A percentile compares a stretch with the other conserved stretches of the same genome.
These are phyloP conservation scores for Diplolepis rosae DNA, from an alignment of 2,888 invertebrate genomes.

Conservation along the genomic window DNA sequence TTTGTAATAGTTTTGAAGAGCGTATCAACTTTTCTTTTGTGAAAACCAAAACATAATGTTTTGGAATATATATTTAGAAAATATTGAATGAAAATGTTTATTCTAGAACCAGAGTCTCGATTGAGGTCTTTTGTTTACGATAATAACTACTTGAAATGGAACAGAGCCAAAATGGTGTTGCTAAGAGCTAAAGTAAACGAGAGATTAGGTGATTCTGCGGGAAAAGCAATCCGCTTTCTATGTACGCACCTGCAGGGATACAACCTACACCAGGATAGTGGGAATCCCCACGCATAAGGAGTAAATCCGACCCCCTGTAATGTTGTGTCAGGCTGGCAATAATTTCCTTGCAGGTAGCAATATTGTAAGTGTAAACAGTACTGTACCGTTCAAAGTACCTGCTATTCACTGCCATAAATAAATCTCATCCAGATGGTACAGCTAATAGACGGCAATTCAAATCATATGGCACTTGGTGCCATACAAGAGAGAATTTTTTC, in stretches of 20 bases:
- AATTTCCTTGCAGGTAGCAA: slow-evolving; percentile 42
- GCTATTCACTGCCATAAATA: slow-evolving; percentile 53
- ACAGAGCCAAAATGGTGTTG: background rate
- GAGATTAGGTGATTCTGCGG: background rate
- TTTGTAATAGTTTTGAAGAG: no score
- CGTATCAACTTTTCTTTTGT: no score
- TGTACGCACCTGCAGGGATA: slow-evolving; percentile 22
- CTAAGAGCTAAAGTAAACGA: background rate
- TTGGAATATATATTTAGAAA: background rate
- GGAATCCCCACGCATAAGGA: slow-evolving; percentile 40
- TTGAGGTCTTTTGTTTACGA: slow-evolving; percentile 11
- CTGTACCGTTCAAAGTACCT: slow-evolving; percentile 56
- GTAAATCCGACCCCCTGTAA: slow-evolving; percentile 34
- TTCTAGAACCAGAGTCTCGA: background rate
- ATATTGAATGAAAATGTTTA: no score
- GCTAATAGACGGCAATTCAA: slow-evolving; percentile 35
- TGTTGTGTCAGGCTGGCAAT: slow-evolving; percentile 34
- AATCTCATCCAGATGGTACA: slow-evolving; percentile 57
- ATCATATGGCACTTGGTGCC: no score
- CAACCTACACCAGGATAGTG: background rate
- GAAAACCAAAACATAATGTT: no score
- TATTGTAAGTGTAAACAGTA: slow-evolving; percentile 40
- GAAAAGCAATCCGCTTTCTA: slow-evolving; percentile 13
- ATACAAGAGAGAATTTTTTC: no score
- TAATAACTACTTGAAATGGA: background rate